Percentiles rank a stretch among this genome's conserved stretches.
Evolutionary conservation across 2,113 vertebrate genomes (phyloP).

Genomic region (Chloropsis hardwickii): DNA sequence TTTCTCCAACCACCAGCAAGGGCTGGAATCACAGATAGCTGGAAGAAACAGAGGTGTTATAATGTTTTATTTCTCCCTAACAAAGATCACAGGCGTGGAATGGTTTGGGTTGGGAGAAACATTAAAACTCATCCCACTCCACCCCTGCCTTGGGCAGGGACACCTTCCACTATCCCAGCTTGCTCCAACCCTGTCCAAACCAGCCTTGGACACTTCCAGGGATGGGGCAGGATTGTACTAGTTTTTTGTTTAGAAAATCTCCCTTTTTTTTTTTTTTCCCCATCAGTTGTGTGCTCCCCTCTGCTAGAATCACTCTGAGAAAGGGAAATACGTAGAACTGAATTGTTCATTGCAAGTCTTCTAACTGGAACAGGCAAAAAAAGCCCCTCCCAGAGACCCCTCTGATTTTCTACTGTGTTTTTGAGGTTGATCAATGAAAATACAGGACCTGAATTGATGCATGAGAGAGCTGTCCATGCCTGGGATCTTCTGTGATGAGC

Average conservation of each 20-base stretch:
- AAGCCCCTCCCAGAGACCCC: background rate
- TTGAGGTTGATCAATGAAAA: background rate
- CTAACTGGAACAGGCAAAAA: background rate
- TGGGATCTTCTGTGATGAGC: background rate
- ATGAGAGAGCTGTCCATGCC: background rate
- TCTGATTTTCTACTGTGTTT: background rate
- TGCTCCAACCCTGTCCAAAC: background rate
- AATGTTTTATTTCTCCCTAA: background rate
- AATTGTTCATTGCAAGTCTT: accelerated
- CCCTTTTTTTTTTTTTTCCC: accelerated
- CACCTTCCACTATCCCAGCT: background rate
- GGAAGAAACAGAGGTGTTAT: background rate
- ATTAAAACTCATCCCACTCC: background rate
- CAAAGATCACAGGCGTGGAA: background rate
- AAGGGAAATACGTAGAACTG: background rate
- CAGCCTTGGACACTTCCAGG: background rate
- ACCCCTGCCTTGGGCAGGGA: too few relatives aligned
- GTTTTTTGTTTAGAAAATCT: too few relatives aligned
- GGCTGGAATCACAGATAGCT: background rate
- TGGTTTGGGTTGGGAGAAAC: background rate
- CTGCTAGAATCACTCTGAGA: background rate
- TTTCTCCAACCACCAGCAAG: background rate
- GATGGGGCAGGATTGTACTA: background rate
- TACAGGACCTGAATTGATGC: background rate
- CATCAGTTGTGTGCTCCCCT: accelerated